A percentile compares a stretch with the other conserved stretches of the same genome.
These are phyloP conservation scores for Copsychus sechellarum DNA, from an alignment of 2,113 vertebrate genomes.

Conservation along the genomic window DNA sequence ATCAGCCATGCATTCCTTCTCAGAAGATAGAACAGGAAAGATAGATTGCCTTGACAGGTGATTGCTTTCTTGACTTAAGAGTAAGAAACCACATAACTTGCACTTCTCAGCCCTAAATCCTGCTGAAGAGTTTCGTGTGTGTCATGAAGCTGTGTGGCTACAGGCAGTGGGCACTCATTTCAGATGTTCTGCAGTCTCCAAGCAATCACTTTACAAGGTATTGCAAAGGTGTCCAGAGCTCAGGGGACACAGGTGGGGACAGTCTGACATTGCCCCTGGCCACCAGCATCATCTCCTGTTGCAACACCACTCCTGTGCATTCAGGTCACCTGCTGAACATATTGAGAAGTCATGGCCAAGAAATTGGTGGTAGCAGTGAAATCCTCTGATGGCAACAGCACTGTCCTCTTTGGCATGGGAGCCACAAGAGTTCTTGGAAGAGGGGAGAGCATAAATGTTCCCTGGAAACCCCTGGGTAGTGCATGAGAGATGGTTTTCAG, in stretches of 20 bases:
- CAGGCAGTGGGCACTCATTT: background rate
- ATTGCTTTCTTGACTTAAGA: background rate
- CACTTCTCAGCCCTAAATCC: background rate
- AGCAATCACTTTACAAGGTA: background rate
- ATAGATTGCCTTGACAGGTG: background rate
- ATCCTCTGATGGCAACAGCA: background rate
- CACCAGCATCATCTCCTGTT: background rate
- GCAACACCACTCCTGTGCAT: background rate
- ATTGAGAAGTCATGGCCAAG: background rate
- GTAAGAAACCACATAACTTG: background rate
- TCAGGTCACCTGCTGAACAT: background rate
- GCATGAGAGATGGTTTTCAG: background rate
- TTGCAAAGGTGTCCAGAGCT: background rate
- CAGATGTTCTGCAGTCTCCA: background rate
- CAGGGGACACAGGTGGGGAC: background rate
- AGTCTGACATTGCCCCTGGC: background rate
- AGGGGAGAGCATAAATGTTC: background rate
- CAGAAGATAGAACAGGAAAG: slow-evolving; percentile 41
- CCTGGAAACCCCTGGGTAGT: background rate
- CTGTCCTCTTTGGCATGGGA: background rate
- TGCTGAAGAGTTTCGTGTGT: background rate
- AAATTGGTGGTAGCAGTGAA: background rate
- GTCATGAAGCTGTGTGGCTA: background rate
- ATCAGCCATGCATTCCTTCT: slow-evolving; percentile 44
- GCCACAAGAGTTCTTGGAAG: background rate